Conservation (phyloP, 2,113 vertebrate genomes). For the Eubucco bourcierii region DNA sequence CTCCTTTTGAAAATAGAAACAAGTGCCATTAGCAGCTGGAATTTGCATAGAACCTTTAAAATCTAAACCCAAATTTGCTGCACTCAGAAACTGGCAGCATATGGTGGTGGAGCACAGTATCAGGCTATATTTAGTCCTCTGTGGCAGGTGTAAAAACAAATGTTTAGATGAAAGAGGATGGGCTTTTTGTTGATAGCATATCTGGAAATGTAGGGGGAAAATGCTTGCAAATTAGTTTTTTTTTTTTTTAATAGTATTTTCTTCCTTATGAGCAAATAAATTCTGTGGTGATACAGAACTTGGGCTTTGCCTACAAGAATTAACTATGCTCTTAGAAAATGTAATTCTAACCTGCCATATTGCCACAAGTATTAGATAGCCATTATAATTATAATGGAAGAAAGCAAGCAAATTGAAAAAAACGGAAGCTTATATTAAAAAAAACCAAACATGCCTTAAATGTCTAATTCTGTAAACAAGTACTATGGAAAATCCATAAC, state of each 20-base stretch:
- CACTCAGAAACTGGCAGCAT: not conserved
- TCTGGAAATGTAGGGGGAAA: not conserved
- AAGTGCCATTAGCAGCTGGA: conserved; percentile 2
- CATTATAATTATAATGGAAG: not conserved
- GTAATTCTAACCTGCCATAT: not conserved
- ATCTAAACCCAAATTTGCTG: not conserved
- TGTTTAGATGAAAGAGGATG: not conserved
- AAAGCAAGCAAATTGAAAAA: not conserved
- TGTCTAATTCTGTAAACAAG: not conserved
- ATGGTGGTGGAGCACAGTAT: not conserved
- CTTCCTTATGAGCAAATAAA: not conserved
- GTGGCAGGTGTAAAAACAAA: conserved; percentile 18
- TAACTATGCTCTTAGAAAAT: not conserved
- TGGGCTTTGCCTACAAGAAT: not conserved
- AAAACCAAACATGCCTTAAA: not conserved
- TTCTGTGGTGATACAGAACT: not conserved
- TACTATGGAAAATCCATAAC: not conserved
- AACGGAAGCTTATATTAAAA: not conserved
- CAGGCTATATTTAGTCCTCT: not conserved
- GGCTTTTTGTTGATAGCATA: not conserved
- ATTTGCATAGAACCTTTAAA: conserved; percentile 36
- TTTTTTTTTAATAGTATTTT: not conserved
- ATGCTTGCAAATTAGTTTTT: not conserved
- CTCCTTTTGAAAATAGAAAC: conserved; percentile 27
- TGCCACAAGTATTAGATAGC: not conserved